A percentile compares a stretch with the other conserved stretches of the same genome.
These are phyloP conservation scores for Trisateles emortualis DNA, from an alignment of 2,888 invertebrate species.

Conservation along the genomic window DNA sequence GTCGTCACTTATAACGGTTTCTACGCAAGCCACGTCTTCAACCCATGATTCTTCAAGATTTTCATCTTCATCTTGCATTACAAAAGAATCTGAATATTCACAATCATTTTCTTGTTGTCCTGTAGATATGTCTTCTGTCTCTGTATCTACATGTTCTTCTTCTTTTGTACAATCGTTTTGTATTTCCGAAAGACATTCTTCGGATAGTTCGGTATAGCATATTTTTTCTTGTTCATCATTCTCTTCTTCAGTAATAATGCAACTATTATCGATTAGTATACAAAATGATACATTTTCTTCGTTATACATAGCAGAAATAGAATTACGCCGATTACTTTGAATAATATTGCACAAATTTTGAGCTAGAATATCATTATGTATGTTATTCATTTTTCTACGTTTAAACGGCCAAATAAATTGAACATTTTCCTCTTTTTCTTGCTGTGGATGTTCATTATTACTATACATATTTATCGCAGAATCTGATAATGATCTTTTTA, in stretches of 20 bases:
- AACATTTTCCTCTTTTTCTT: constrained; percentile 44
- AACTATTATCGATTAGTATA: constrained; percentile 76
- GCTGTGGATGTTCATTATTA: constrained; percentile 39
- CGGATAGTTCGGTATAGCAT: constrained; percentile 66
- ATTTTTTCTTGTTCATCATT: constrained; percentile 65
- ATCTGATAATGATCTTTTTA: constrained; percentile 79
- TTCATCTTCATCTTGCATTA: constrained; percentile 54
- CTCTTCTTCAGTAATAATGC: constrained; percentile 73
- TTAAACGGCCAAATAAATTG: constrained; percentile 57
- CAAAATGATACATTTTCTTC: constrained; percentile 78
- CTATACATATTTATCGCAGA: constrained; percentile 62
- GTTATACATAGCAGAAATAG: constrained; percentile 71
- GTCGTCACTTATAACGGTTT: constrained; percentile 80
- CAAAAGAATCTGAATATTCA: constrained; percentile 52
- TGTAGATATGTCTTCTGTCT: constrained; percentile 23
- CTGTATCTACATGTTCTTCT: constrained; percentile 26
- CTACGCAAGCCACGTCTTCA: constrained; percentile 78
- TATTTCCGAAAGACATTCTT: constrained; percentile 56
- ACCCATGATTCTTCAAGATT: constrained; percentile 74
- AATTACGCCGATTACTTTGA: constrained; percentile 75
- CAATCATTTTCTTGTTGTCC: constrained; percentile 32
- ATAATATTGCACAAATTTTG: constrained; percentile 65
- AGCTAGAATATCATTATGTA: constrained; percentile 53
- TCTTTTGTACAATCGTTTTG: constrained; percentile 40
- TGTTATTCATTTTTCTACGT: constrained; percentile 60